A percentile compares a stretch with the other conserved stretches of the same genome.
Evolutionary conservation across 2,888 invertebrate species (phyloP).

Genomic region (Pterobdella sp.): DNA sequence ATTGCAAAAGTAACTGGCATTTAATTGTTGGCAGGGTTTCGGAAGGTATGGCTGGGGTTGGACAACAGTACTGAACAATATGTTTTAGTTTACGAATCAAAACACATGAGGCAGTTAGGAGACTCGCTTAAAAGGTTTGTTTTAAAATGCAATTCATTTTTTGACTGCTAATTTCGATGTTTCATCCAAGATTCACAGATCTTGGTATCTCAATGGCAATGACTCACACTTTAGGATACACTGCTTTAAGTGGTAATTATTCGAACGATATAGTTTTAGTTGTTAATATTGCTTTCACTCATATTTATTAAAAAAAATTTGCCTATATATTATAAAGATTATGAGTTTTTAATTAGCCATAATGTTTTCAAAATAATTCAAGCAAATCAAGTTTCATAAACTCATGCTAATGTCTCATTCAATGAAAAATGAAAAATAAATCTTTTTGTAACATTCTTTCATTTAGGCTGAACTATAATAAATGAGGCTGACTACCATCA

Average conservation of each 20-base stretch:
- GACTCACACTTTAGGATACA: not conserved
- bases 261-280: conserved; percentile 5
- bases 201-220: conserved; percentile 10
- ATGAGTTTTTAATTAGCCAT: not conserved
- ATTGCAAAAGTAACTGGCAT: not conserved
- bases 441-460: not conserved
- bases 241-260: not conserved
- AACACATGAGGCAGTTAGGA: conserved; percentile 58
- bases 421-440: not conserved
- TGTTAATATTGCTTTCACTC: conserved; percentile 3
- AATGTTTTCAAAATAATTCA: no score
- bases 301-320: not conserved
- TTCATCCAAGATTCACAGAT: conserved; percentile 9
- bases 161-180: not conserved
- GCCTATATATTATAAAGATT: not conserved
- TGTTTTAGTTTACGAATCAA: conserved; percentile 60
- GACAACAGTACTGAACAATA: conserved; percentile 60
- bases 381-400: no score
- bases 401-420: no score
- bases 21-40: conserved; percentile 42
- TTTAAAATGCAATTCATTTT: not conserved
- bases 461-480: not conserved
- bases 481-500: conserved; percentile 42
- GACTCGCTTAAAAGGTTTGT: conserved; percentile 58
- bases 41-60: conserved; percentile 58